Conservation (phyloP, 1,140 invertebrate species). For the Papilio aristodemus region DNA sequence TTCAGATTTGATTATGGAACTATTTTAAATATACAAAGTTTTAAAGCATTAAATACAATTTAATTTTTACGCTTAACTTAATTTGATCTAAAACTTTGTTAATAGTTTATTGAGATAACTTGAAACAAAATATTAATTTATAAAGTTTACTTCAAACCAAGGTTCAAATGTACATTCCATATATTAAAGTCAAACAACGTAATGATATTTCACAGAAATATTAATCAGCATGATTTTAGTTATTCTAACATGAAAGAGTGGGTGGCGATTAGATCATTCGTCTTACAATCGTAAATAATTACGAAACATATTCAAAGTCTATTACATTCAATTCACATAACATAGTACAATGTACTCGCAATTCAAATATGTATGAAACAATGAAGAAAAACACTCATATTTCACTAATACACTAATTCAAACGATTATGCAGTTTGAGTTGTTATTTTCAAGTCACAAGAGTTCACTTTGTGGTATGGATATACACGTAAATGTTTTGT, state of each 20-base stretch:
- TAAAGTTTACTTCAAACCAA: too few relatives aligned
- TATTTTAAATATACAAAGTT: not conserved
- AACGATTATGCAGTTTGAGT: not conserved
- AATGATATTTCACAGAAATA: not conserved
- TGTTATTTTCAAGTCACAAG: not conserved
- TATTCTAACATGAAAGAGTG: conserved; percentile 42
- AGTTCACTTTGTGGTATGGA: not conserved
- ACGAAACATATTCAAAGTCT: conserved; percentile 22
- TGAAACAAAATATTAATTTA: too few relatives aligned
- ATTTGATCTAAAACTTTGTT: too few relatives aligned
- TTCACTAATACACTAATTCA: not conserved
- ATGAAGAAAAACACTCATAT: not conserved
- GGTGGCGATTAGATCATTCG: conserved; percentile 54
- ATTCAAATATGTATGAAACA: not conserved
- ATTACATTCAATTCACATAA: not conserved
- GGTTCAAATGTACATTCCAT: not conserved
- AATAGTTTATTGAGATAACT: too few relatives aligned
- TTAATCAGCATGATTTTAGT: conserved; percentile 32
- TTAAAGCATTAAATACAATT: not conserved
- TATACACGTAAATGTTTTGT: not conserved
- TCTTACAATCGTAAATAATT: conserved; percentile 35
- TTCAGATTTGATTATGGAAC: not conserved
- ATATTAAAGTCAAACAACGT: not conserved
- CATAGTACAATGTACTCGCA: not conserved
- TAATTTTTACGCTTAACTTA: not conserved